phyloP scores from a whole-genome alignment of 2,797 vertebrate genomes.

The Corythornis leucogaster region DNA sequence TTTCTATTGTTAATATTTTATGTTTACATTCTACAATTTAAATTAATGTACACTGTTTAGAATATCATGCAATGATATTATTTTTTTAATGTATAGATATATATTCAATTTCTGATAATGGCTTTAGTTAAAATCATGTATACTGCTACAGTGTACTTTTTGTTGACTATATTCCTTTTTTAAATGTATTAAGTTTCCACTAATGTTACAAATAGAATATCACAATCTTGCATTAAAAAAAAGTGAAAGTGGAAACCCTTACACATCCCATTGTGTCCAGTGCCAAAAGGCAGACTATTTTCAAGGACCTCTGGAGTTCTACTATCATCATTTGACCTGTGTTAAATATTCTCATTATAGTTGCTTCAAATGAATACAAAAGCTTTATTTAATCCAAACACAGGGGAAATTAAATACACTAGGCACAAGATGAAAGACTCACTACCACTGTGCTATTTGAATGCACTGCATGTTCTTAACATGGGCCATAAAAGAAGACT shows the following conservation, averaged over 20 bases:
- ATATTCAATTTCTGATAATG: background rate
- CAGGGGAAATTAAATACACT: constrained; percentile 76
- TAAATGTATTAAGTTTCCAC: constrained; percentile 11
- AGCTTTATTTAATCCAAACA: constrained; percentile 80
- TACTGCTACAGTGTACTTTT: constrained; percentile 3
- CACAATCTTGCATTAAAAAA: background rate
- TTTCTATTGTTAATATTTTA: background rate
- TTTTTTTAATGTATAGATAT: background rate
- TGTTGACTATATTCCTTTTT: background rate
- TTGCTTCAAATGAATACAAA: constrained; percentile 80
- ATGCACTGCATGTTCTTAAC: constrained; percentile 50
- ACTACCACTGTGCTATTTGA: constrained; percentile 42
- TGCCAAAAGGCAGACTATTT: constrained; percentile 59
- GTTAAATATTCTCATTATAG: constrained; percentile 84
- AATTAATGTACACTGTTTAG: background rate
- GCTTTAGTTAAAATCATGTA: background rate
- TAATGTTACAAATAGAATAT: constrained; percentile 49
- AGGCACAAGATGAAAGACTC: constrained; percentile 72
- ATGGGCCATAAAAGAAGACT: constrained; percentile 44
- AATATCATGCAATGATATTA: background rate
- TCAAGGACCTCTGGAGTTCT: constrained; percentile 69
- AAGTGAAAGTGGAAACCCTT: constrained; percentile 26
- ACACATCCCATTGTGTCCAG: constrained; percentile 7
- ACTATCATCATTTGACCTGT: constrained; percentile 77
- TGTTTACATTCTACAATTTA: background rate